Conservation (phyloP, 2,113 vertebrate genomes). For the Spermophilus dauricus region DNA sequence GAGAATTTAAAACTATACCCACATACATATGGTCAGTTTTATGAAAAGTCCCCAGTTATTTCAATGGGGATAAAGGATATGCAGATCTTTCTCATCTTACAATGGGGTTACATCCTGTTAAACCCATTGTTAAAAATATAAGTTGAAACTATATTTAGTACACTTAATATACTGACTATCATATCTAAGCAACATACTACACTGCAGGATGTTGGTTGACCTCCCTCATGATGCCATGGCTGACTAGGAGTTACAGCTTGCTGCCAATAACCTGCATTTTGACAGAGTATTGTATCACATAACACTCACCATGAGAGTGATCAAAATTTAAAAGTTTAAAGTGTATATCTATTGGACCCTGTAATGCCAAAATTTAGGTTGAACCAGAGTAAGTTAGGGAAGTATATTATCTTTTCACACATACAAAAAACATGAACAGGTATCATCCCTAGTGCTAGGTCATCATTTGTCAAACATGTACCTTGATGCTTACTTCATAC, state of each 20-base stretch:
- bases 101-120: background rate
- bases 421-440: no score
- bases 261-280: background rate
- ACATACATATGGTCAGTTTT: background rate
- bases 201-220: background rate
- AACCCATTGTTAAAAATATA: background rate
- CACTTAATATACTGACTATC: background rate
- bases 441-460: background rate
- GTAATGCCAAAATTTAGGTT: background rate
- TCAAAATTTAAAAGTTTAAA: background rate
- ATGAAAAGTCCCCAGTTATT: background rate
- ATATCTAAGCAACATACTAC: background rate
- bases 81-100: background rate
- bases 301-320: background rate
- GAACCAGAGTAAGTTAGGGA: background rate
- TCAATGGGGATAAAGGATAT: background rate
- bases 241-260: background rate
- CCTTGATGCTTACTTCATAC: background rate
- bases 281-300: background rate
- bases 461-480: background rate
- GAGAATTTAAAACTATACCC: background rate
- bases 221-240: background rate
- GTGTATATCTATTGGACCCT: background rate
- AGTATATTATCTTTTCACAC: background rate
- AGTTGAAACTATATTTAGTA: background rate